Conservation (phyloP, 2,113 vertebrate species). For the Lamprotornis superbus region DNA sequence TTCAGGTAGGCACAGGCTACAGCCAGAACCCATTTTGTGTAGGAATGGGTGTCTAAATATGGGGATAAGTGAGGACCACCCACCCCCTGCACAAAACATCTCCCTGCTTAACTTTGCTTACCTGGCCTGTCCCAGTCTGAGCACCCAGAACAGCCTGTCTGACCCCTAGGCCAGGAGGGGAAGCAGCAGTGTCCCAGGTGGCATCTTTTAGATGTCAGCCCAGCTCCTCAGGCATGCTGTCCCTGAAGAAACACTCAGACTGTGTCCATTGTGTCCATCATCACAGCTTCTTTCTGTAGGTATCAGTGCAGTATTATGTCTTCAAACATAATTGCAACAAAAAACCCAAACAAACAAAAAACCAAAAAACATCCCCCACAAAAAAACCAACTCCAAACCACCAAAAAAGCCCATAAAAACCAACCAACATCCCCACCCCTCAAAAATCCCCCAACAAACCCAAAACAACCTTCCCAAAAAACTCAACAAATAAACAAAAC, state of each 20-base stretch:
- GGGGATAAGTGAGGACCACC: fast-evolving
- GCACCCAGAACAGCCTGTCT: neutral
- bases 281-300: neutral
- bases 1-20: neutral
- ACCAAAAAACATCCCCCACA: no score
- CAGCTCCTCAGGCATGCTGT: neutral
- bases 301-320: neutral
- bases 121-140: neutral
- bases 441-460: neutral
- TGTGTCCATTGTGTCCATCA: neutral
- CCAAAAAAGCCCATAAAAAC: neutral
- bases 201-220: neutral
- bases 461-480: neutral
- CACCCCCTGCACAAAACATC: neutral
- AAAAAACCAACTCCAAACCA: no score
- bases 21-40: neutral
- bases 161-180: neutral
- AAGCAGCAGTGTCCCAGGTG: neutral
- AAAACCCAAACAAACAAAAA: neutral
- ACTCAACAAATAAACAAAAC: neutral
- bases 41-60: neutral
- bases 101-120: neutral
- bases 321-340: neutral
- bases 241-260: neutral
- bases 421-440: no score